Conservation (phyloP, 2,113 vertebrate species). For the Falcunculus frontatus region DNA sequence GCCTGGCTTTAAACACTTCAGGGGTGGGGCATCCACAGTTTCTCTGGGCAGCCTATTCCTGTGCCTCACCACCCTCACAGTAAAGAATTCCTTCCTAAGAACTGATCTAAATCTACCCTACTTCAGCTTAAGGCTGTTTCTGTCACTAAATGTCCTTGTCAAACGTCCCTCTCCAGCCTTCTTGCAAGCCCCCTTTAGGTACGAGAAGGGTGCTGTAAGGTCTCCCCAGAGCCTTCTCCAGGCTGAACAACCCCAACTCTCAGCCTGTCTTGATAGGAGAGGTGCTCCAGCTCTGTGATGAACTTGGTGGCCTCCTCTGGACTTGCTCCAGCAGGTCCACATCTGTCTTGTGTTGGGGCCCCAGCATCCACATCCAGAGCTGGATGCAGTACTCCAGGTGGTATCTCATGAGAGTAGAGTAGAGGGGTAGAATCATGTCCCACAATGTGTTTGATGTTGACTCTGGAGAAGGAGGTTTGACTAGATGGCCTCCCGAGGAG, state of each 20-base stretch:
- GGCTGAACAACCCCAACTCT: background rate
- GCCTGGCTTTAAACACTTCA: background rate
- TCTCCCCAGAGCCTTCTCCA: background rate
- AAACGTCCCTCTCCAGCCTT: background rate
- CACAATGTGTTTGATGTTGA: background rate
- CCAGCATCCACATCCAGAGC: too few species aligned
- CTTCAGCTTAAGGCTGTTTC: background rate
- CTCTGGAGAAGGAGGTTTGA: background rate
- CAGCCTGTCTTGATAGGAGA: background rate
- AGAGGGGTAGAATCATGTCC: background rate
- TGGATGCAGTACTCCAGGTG: background rate
- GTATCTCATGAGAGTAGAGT: background rate
- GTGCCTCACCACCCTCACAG: background rate
- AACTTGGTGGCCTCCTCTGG: background rate
- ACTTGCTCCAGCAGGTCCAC: background rate
- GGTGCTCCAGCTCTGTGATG: background rate
- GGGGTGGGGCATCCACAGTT: background rate
- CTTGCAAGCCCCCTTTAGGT: background rate
- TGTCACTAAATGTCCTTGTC: background rate
- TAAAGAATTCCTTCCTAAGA: background rate
- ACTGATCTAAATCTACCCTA: background rate
- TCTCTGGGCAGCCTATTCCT: background rate
- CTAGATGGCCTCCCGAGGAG: background rate
- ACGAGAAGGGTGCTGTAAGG: background rate
- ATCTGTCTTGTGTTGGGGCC: background rate